Evolutionary conservation across 2,797 vertebrate species (phyloP).

Genomic region (Sebastolobus altivelis): DNA sequence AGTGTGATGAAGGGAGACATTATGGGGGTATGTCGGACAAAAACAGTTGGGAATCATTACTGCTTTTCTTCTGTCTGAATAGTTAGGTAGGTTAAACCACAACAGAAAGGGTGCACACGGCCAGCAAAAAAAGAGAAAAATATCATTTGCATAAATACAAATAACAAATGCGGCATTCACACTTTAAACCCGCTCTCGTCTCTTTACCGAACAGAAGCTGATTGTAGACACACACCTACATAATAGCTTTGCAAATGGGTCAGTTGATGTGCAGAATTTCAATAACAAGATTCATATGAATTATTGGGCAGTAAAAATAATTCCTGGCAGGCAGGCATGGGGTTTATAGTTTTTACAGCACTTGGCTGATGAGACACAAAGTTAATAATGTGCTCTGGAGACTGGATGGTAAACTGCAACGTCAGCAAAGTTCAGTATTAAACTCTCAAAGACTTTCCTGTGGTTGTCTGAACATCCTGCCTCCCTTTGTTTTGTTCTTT

Average conservation of each 20-base stretch:
- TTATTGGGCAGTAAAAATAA: conserved; percentile 32
- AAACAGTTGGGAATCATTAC: neutral
- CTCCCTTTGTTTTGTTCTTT: conserved; percentile 10
- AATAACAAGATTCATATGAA: conserved; percentile 26
- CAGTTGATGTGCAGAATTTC: conserved; percentile 13
- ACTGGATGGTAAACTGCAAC: neutral
- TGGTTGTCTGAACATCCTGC: neutral
- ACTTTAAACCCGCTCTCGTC: neutral
- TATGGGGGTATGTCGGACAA: accelerated
- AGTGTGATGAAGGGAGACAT: too few relatives aligned
- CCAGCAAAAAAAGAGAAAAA: neutral
- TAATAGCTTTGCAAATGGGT: conserved; percentile 23
- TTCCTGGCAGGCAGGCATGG: conserved; percentile 20
- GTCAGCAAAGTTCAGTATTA: conserved; percentile 16
- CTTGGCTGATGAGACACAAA: conserved; percentile 16
- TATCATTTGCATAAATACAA: neutral
- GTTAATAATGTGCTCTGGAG: conserved; percentile 15
- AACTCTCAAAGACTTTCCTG: conserved; percentile 2
- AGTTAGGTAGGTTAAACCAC: neutral
- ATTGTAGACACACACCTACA: conserved; percentile 18
- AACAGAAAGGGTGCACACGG: neutral
- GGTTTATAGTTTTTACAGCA: conserved; percentile 15
- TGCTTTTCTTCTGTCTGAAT: neutral
- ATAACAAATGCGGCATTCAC: neutral
- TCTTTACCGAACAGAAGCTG: neutral